Percentiles rank a stretch among this genome's conserved stretches.
These are phyloP conservation scores for Drosophila rufa DNA, from an alignment of 1,140 invertebrate species.

Conservation along the genomic window DNA sequence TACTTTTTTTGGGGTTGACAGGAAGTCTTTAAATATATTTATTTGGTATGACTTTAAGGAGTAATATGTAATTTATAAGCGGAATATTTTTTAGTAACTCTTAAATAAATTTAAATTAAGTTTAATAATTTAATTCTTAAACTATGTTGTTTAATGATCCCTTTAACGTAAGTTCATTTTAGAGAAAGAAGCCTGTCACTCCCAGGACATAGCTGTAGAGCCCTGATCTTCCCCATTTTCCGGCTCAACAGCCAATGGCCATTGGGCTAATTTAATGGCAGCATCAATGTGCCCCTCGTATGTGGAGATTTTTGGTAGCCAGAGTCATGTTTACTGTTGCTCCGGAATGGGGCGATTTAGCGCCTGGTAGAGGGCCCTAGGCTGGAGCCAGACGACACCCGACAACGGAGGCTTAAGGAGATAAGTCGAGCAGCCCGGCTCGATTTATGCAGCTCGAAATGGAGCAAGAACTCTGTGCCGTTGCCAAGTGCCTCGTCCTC, in stretches of 20 bases:
- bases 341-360: conserved; percentile 56
- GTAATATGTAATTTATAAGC: no score
- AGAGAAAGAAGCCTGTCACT: background rate
- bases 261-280: conserved; percentile 57
- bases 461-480: background rate
- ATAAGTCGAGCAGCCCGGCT: conserved; percentile 50
- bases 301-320: conserved; percentile 48
- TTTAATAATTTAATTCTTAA: background rate
- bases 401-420: conserved; percentile 38
- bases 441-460: conserved; percentile 55
- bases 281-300: conserved; percentile 36
- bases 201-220: background rate
- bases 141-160: no score
- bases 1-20: background rate
- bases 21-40: background rate
- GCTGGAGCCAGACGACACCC: conserved; percentile 17
- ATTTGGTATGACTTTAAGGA: background rate
- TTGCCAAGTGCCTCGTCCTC: conserved; percentile 30
- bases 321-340: conserved; percentile 46
- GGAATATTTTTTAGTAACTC: background rate
- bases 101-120: background rate
- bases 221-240: conserved; percentile 13
- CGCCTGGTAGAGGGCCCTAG: conserved; percentile 38
- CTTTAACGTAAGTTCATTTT: background rate
- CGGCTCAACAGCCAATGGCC: conserved; percentile 42